Evolutionary conservation across 2,888 invertebrate species (phyloP).

Genomic region (Oxyscelio sp.): DNA sequence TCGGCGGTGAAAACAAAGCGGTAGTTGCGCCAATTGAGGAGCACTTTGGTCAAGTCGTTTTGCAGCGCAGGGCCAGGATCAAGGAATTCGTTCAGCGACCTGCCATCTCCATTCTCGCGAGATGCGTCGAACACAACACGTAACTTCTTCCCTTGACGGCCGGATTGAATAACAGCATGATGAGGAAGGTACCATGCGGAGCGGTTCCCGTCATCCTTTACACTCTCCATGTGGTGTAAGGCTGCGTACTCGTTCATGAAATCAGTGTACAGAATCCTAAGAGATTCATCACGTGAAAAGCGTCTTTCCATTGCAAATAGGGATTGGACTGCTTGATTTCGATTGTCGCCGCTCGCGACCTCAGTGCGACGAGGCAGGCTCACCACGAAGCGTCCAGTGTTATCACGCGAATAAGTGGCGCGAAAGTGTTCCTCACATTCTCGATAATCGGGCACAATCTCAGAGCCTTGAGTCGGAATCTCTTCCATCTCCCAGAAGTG

Average conservation of each 20-base stretch:
- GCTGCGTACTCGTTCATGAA: constrained; percentile 7
- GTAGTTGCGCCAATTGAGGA: constrained; percentile 12
- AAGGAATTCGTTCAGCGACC: constrained; percentile 4
- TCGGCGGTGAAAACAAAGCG: constrained; percentile 5
- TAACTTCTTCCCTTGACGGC: not conserved
- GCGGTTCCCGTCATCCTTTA: not conserved
- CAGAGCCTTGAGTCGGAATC: not conserved
- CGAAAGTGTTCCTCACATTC: not conserved
- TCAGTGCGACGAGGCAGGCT: not conserved
- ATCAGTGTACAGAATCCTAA: not conserved
- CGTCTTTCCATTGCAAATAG: not conserved
- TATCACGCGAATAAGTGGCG: not conserved
- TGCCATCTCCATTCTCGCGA: not conserved
- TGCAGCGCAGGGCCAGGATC: not conserved
- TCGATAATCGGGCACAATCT: not conserved
- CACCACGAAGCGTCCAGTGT: constrained; percentile 20
- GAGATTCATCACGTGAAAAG: not conserved
- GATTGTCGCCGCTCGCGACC: not conserved
- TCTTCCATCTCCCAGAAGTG: constrained; percentile 8
- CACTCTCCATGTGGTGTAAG: not conserved
- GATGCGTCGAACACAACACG: constrained; percentile 18
- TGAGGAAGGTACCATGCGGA: constrained; percentile 1
- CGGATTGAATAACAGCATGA: constrained; percentile 2
- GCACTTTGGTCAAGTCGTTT: not conserved
- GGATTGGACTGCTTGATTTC: not conserved